phyloP scores from a whole-genome alignment of 2,797 vertebrate genomes.

The Anguilla pacifica region DNA sequence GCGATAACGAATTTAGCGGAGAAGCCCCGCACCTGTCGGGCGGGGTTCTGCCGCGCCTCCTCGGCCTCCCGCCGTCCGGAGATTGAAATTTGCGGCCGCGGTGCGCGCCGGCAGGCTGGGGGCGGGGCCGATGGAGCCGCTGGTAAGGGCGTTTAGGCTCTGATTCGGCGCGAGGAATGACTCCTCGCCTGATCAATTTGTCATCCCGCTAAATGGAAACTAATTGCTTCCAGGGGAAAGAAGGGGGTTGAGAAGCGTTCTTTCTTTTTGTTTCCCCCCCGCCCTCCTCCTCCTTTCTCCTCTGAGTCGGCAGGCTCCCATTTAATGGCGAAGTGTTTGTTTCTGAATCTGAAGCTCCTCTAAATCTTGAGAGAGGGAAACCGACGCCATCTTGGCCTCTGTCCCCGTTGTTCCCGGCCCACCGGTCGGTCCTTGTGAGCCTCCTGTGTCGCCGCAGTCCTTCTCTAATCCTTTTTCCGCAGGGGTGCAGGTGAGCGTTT shows the following conservation, averaged over 20 bases:
- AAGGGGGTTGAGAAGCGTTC: slow-evolving; percentile 62
- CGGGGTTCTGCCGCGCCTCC: slow-evolving; percentile 54
- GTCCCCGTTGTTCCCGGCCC: slow-evolving; percentile 12
- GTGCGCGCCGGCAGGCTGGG: slow-evolving; percentile 71
- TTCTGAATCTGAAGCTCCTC: slow-evolving; percentile 33
- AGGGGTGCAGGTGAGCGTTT: background rate
- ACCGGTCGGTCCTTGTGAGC: background rate
- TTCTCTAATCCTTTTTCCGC: background rate
- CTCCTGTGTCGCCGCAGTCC: background rate
- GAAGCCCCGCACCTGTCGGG: slow-evolving; percentile 45
- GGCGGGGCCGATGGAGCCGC: slow-evolving; percentile 61
- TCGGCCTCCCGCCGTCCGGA: slow-evolving; percentile 69
- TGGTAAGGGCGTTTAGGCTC: slow-evolving; percentile 71
- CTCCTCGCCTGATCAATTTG: slow-evolving; percentile 78
- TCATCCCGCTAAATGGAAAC: slow-evolving; percentile 82
- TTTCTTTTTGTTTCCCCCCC: slow-evolving; percentile 39
- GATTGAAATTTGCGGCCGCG: slow-evolving; percentile 76
- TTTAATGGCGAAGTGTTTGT: slow-evolving; percentile 30
- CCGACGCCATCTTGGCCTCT: slow-evolving; percentile 12
- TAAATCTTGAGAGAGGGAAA: slow-evolving; percentile 17
- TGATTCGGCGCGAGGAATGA: slow-evolving; percentile 73
- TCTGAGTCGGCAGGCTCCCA: slow-evolving; percentile 33
- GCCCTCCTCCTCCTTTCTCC: background rate
- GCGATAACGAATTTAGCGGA: slow-evolving; percentile 76
- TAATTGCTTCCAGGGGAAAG: slow-evolving; percentile 80